phyloP scores from a whole-genome alignment of 1,140 invertebrate genomes.

The Drosophila lini region DNA sequence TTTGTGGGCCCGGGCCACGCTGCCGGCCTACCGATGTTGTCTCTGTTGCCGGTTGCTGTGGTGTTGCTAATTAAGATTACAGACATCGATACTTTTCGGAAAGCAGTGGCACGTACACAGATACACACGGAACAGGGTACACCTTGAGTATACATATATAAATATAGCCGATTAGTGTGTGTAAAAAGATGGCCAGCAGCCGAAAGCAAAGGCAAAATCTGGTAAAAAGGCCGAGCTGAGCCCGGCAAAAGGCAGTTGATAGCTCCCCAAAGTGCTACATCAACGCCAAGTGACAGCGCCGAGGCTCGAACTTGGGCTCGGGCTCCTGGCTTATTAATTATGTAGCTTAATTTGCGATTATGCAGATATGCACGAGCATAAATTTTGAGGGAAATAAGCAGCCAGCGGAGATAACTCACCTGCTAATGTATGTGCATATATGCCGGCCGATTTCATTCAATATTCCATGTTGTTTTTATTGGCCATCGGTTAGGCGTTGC shows the following conservation, averaged over 20 bases:
- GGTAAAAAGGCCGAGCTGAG: conserved; percentile 18
- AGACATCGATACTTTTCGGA: conserved; percentile 79
- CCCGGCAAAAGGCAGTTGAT: conserved; percentile 36
- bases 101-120: conserved; percentile 69
- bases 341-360: conserved; percentile 81
- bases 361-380: conserved; percentile 78
- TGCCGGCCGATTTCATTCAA: conserved; percentile 67
- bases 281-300: conserved; percentile 65
- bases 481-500: conserved; percentile 14
- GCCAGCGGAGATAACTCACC: conserved; percentile 68
- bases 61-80: conserved; percentile 82
- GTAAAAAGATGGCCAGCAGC: conserved; percentile 43
- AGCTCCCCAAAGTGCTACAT: conserved; percentile 73
- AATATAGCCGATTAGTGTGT: conserved; percentile 9
- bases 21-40: conserved; percentile 22
- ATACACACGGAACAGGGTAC: conserved; percentile 33
- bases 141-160: conserved; percentile 12
- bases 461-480: conserved; percentile 71
- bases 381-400: conserved; percentile 65
- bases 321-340: conserved; percentile 74
- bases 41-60: conserved; percentile 54
- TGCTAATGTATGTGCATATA: conserved; percentile 77
- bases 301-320: conserved; percentile 19
- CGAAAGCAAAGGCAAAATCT: conserved; percentile 27
- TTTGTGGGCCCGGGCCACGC: conserved; percentile 42